phyloP scores from a whole-genome alignment of 2,888 invertebrate species.

The Andrena chrysosceles region DNA sequence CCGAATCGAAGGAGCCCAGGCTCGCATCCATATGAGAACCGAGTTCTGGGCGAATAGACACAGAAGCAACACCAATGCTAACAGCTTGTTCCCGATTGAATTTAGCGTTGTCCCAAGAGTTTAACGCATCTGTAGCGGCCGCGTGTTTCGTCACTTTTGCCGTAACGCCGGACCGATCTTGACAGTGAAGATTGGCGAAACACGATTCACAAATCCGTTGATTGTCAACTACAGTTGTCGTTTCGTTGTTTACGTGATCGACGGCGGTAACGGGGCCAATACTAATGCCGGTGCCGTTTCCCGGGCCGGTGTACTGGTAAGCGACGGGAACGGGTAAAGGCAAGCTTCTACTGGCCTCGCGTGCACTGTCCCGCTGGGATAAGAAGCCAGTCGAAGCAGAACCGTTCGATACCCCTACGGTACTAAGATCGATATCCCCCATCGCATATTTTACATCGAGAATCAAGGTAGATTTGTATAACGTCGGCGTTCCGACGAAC shows the following conservation, averaged over 20 bases:
- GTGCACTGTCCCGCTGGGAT: slow-evolving; percentile 45
- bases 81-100: not conserved
- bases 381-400: slow-evolving; percentile 67
- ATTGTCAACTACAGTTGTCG: not conserved
- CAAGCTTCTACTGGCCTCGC: slow-evolving; percentile 75
- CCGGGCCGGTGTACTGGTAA: not conserved
- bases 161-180: not conserved
- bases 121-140: not conserved
- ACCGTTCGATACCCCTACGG: slow-evolving; percentile 53
- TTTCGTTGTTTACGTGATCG: not conserved
- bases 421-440: slow-evolving; percentile 70
- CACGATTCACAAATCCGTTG: not conserved
- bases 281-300: not conserved
- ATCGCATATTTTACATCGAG: slow-evolving; percentile 81
- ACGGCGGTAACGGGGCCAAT: slow-evolving; percentile 21
- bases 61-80: not conserved
- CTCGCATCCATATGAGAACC: slow-evolving; percentile 63
- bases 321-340: slow-evolving; percentile 63
- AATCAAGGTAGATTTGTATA: slow-evolving; percentile 80
- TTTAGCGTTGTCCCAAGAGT: not conserved
- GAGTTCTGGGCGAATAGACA: not conserved
- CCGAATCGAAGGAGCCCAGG: slow-evolving; percentile 90
- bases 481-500: slow-evolving; percentile 34
- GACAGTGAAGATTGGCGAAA: not conserved
- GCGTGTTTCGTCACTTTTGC: not conserved